These are phyloP conservation scores for Smittia sp. DNA, from an alignment of 2,888 invertebrate genomes.

Conservation along the genomic window DNA sequence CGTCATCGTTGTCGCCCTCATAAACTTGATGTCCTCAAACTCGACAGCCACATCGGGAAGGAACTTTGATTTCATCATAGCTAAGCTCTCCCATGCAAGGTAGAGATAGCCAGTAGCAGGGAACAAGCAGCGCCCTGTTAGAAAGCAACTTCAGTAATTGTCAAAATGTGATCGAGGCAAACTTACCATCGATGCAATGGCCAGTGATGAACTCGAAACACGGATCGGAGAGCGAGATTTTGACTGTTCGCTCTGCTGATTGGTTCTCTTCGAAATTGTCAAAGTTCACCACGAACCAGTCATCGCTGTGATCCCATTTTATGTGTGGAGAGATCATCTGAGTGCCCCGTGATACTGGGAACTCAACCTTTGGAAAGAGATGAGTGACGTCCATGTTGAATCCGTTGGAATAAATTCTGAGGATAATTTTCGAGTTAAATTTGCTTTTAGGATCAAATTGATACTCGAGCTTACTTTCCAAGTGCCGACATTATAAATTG, in stretches of 20 bases:
- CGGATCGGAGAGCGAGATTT: slow-evolving; percentile 58
- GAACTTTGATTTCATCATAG: slow-evolving; percentile 62
- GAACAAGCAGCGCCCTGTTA: slow-evolving; percentile 60
- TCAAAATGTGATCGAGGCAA: slow-evolving; percentile 47
- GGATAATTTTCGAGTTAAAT: background rate
- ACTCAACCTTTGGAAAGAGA: slow-evolving; percentile 67
- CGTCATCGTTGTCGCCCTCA: slow-evolving; percentile 76
- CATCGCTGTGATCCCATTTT: slow-evolving; percentile 75
- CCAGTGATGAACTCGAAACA: slow-evolving; percentile 71
- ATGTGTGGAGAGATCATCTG: slow-evolving; percentile 75
- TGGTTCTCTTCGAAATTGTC: background rate
- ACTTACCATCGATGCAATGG: slow-evolving; percentile 79
- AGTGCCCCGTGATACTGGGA: slow-evolving; percentile 77
- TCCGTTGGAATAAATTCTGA: slow-evolving; percentile 49
- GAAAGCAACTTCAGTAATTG: slow-evolving; percentile 13
- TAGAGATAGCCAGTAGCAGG: slow-evolving; percentile 60
- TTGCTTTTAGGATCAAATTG: background rate
- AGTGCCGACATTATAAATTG: slow-evolving; percentile 61
- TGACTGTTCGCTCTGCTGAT: slow-evolving; percentile 13
- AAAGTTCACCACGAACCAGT: slow-evolving; percentile 45
- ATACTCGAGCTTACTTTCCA: slow-evolving; percentile 48
- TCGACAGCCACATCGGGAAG: slow-evolving; percentile 71
- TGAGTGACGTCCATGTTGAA: slow-evolving; percentile 60
- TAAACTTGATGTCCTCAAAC: slow-evolving; percentile 80
- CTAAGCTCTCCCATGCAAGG: slow-evolving; percentile 54